These are phyloP conservation scores for Paracyclopina nana DNA, from an alignment of 1,140 invertebrate species.

Conservation along the genomic window DNA sequence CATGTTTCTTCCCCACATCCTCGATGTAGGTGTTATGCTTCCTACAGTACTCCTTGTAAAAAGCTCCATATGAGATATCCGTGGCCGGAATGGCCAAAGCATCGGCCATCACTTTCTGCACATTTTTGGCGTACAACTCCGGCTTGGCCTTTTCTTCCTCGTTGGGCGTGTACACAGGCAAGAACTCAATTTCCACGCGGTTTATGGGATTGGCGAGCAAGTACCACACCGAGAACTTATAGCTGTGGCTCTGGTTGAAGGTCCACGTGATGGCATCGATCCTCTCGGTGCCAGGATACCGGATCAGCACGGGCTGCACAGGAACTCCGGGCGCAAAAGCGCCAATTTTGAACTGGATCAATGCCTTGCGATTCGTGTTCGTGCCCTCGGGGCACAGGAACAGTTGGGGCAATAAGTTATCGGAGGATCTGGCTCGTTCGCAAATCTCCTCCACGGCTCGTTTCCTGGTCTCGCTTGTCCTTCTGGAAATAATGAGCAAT, in stretches of 20 bases:
- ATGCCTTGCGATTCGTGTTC: constrained; percentile 73
- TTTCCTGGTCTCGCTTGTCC: background rate
- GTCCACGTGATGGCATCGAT: constrained; percentile 88
- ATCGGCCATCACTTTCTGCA: constrained; percentile 43
- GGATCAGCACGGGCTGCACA: constrained; percentile 76
- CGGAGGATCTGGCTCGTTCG: background rate
- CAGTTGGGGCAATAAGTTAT: constrained; percentile 29
- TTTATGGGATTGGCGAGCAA: constrained; percentile 76
- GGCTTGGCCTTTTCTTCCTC: constrained; percentile 67
- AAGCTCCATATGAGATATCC: background rate
- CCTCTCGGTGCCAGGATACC: constrained; percentile 56
- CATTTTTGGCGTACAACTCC: constrained; percentile 73
- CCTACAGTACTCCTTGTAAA: constrained; percentile 9
- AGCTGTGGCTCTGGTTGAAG: constrained; percentile 41
- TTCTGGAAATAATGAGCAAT: background rate
- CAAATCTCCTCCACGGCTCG: background rate
- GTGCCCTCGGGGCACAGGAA: constrained; percentile 90
- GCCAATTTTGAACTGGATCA: constrained; percentile 84
- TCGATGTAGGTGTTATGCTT: too few relatives aligned
- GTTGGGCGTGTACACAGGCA: constrained; percentile 72
- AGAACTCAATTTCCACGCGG: constrained; percentile 76
- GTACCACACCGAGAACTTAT: constrained; percentile 41
- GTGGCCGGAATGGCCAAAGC: background rate
- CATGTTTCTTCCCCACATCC: too few relatives aligned
- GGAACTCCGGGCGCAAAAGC: constrained; percentile 74